Evolutionary conservation across 92 coral and sea anemone genomes (phyloP).

Genomic region (Palythoa grandis): DNA sequence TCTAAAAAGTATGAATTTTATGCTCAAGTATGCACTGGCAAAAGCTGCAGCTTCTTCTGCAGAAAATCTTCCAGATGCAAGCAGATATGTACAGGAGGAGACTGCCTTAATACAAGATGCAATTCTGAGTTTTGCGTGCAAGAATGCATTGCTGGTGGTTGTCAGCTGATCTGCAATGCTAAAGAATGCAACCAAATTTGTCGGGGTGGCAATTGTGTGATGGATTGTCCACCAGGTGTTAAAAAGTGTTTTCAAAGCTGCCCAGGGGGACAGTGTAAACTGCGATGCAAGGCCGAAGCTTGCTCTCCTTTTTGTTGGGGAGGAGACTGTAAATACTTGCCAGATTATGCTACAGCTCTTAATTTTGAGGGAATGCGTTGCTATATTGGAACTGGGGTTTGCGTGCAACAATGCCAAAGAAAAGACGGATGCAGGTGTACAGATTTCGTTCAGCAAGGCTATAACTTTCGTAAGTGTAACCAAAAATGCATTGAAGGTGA

Average conservation of each 20-base stretch:
- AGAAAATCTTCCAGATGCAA: slow-evolving; percentile 18
- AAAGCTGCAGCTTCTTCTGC: slow-evolving; percentile 73
- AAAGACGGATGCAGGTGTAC: slow-evolving; percentile 58
- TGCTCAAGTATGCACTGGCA: slow-evolving; percentile 80
- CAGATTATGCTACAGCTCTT: slow-evolving; percentile 42
- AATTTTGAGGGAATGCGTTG: slow-evolving; percentile 47
- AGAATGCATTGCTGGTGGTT: slow-evolving; percentile 58
- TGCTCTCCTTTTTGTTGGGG: slow-evolving; percentile 68
- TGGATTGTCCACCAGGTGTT: slow-evolving; percentile 42
- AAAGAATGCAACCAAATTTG: slow-evolving; percentile 39
- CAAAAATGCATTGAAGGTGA: slow-evolving; percentile 69
- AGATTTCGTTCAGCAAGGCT: slow-evolving; percentile 30
- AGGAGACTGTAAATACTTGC: slow-evolving; percentile 55
- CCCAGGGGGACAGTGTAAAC: slow-evolving; percentile 67
- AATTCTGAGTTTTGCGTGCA: slow-evolving; percentile 60
- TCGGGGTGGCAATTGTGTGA: slow-evolving; percentile 35
- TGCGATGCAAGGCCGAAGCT: slow-evolving; percentile 61
- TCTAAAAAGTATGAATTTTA: slow-evolving; percentile 42
- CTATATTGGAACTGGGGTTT: slow-evolving; percentile 45
- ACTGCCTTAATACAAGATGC: slow-evolving; percentile 44
- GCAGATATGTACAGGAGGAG: slow-evolving; percentile 34
- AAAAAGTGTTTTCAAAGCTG: slow-evolving; percentile 68
- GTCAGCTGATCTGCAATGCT: slow-evolving; percentile 52
- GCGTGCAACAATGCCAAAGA: slow-evolving; percentile 62
- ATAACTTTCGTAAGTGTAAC: slow-evolving; percentile 45